Base-by-base conservation (phyloP, 2,888 invertebrate species). In the Deilephila elpenor region DNA sequence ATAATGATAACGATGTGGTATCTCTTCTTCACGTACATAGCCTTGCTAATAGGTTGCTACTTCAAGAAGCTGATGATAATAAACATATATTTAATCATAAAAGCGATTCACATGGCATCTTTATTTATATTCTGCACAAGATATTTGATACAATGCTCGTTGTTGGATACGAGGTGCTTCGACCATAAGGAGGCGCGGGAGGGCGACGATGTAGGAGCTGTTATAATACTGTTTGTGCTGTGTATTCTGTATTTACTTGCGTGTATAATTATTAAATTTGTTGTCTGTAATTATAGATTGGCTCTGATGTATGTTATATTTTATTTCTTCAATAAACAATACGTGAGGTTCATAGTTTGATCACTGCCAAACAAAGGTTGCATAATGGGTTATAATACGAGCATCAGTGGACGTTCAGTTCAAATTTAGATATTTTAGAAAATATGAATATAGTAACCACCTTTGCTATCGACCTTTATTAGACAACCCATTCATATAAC, bases 211-310 rank as follows among this genome's bases (percentile, higher is more conserved):
- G 64, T 20, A 3, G 64, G 64, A n/a, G 64, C 64, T 8, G 20
- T 44, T 7, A 64, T 64, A n/a, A 64, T 64, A 20, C 8, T 44
- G 8, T 64, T 64, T 64, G 64, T 64, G 19, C 11, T 37, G 20
- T 64, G 37, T 64, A 64, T 64, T 64, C 11, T 64, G n/a, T 64
- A 64, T 64, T 64, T 64, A 11, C 20, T 64, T 14, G 37, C 5
- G n/a, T 64, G 64, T 64, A 64, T 64, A 44, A 14, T 64, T 20
- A 44, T 77, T 7, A 11, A 77, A 6, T 79, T 78, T 62, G 74
- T 74, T 60, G 77, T 77, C 11, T 77, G 74, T 71, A 78, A 76
- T 74, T 79, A 77, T 71, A 74, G 72, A 74, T 34, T 74, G 29
- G 51, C 70, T 51, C 32, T 74, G 34, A 44, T 64, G 37, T 64